Percentiles rank a stretch among this genome's conserved stretches.
Conservation (phyloP, 1,140 invertebrate genomes). For the Acromyrmex echinatior region DNA sequence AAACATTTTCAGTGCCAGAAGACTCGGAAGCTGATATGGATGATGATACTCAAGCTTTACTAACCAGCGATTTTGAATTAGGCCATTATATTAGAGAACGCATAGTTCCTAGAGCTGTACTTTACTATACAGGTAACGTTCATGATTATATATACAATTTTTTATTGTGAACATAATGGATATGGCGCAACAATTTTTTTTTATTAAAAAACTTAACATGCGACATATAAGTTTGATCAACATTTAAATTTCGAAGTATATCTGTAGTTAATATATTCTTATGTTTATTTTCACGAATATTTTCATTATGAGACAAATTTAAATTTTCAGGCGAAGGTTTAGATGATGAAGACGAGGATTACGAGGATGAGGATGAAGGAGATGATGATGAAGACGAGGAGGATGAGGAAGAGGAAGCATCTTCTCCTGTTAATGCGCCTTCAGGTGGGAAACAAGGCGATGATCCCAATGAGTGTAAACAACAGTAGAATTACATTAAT, state of each 20-base stretch:
- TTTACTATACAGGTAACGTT: constrained; percentile 95
- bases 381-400: constrained; percentile 85
- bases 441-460: constrained; percentile 75
- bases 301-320: constrained; percentile 2
- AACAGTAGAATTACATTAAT: constrained; percentile 84
- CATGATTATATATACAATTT: constrained; percentile 15
- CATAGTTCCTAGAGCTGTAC: constrained; percentile 96
- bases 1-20: constrained; percentile 87
- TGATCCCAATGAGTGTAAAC: constrained; percentile 85
- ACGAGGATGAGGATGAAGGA: constrained; percentile 89
- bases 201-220: not conserved
- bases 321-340: constrained; percentile 89
- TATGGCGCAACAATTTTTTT: not conserved
- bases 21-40: constrained; percentile 90
- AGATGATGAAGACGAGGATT: constrained; percentile 92
- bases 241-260: constrained; percentile 18
- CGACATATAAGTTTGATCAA: not conserved
- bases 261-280: not conserved
- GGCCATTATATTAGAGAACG: constrained; percentile 98
- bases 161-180: not conserved
- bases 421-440: constrained; percentile 68
- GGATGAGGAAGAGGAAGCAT: constrained; percentile 81
- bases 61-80: constrained; percentile 98
- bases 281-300: not conserved
- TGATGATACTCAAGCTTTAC: constrained; percentile 91